These are phyloP conservation scores for Alexandromys fortis DNA, from an alignment of 2,113 vertebrate species.

Conservation along the genomic window DNA sequence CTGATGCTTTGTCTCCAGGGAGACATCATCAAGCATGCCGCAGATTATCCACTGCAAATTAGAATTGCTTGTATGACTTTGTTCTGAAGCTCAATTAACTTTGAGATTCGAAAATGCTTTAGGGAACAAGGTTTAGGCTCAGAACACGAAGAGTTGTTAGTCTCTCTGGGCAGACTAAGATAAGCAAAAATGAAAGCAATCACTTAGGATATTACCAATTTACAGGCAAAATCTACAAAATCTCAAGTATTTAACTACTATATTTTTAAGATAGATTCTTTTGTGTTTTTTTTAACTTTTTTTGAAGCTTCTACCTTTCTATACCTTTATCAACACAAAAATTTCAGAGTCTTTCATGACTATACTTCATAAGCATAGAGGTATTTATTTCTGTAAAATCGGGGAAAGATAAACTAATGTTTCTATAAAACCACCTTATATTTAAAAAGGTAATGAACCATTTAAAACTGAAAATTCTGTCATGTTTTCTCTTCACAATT, in stretches of 20 bases:
- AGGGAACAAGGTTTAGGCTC: constrained; percentile 18
- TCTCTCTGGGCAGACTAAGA: constrained; percentile 52
- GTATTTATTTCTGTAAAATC: constrained; percentile 22
- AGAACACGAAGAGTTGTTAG: constrained; percentile 57
- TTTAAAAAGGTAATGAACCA: neutral
- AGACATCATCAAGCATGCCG: constrained; percentile 62
- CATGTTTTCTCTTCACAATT: neutral
- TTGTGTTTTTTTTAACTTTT: neutral
- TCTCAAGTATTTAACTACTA: constrained; percentile 1
- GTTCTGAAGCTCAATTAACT: constrained; percentile 66
- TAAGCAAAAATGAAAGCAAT: constrained; percentile 56
- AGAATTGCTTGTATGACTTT: constrained; percentile 64
- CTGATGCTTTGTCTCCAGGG: constrained; percentile 80
- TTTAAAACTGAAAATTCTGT: neutral
- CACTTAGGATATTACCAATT: constrained; percentile 24
- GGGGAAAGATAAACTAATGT: neutral
- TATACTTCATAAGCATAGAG: neutral
- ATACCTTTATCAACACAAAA: neutral
- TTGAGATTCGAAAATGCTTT: constrained; percentile 73
- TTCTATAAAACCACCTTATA: neutral
- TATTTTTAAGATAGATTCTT: constrained; percentile 38
- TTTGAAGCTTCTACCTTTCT: neutral
- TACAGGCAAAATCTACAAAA: neutral
- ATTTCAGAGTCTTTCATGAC: neutral
- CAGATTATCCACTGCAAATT: constrained; percentile 56